Base-by-base conservation (phyloP, 2,797 vertebrate genomes). In the Hemibagrus guttatus region DNA sequence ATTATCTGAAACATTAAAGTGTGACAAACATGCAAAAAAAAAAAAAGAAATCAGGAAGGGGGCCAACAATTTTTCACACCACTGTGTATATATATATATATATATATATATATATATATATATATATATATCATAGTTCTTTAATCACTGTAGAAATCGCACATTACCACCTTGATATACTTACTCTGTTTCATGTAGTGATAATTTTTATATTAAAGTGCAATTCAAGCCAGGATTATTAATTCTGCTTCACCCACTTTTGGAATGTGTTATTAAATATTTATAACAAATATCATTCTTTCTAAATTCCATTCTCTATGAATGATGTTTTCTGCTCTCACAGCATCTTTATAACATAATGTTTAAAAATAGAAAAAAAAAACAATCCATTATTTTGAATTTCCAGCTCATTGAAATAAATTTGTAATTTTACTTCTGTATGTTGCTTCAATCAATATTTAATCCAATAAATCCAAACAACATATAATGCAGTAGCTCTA, bases 391-490 rank as follows among this genome's bases (percentile, higher is more conserved):
- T 56, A 16, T 6, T 84, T 28, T 59, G 12, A 26, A 79, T 58
- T 81, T 46, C 8, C 28, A 59, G 79, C 78, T 46, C 39, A 86
- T 72, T 72, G 63, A 1, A 81, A 49, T 23, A 74, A 74, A 86
- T 46, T 84, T 75, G 35, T 74, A n/a, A 13, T 56, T 80, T 42
- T 80, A 26, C 8, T 26, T 28, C 66, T 35, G 17, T 69, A 49
- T 83, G 14, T 78, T 61, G 14, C 42, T 69, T 85, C 71, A 78
- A 54, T 83, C 84, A 83, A 85, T 88, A 85, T 83, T 79, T 85
- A 64, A 42, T 81, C 84, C 46, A 49, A 49, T 49, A 49, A 39
- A 49, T 49, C 46, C 75, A 76, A 69, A 52, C 63, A 83, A 16
- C 19, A 83, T 78, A 46, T 58, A 56, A 83, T 28, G 13, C 35